Conservation (phyloP, 2,113 vertebrate genomes). For the Muscicapa adusta region DNA sequence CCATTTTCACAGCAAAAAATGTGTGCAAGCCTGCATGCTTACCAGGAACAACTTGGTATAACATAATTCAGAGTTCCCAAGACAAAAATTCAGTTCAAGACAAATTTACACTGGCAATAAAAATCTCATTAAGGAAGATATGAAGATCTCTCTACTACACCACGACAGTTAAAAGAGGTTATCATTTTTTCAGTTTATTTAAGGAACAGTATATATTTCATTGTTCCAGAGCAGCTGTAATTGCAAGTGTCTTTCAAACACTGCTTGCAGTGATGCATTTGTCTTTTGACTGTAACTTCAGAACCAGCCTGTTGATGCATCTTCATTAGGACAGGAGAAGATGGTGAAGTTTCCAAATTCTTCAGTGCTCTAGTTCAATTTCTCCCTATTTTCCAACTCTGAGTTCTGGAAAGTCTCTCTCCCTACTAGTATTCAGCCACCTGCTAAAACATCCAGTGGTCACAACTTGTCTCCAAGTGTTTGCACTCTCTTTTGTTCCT, state of each 20-base stretch:
- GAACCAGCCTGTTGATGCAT: constrained; percentile 9
- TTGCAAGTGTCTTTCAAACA: constrained; percentile 48
- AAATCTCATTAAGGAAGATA: constrained; percentile 76
- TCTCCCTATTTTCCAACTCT: neutral
- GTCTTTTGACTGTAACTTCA: constrained; percentile 6
- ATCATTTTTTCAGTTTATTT: constrained; percentile 69
- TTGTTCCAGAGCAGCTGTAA: constrained; percentile 58
- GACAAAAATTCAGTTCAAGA: constrained; percentile 76
- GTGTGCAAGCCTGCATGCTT: constrained; percentile 57
- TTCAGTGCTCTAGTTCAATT: neutral
- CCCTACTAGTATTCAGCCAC: neutral
- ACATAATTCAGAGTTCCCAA: constrained; percentile 75
- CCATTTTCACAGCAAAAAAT: constrained; percentile 75
- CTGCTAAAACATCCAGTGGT: neutral
- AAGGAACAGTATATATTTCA: constrained; percentile 66
- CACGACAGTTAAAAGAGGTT: constrained; percentile 56
- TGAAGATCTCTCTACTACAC: constrained; percentile 61
- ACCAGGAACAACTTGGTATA: constrained; percentile 65
- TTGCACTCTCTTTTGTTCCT: neutral
- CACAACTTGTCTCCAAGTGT: neutral
- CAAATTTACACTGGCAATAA: constrained; percentile 73
- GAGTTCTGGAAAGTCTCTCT: neutral
- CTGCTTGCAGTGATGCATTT: constrained; percentile 10
- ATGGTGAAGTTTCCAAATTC: neutral
- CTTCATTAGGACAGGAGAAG: neutral